phyloP scores from a whole-genome alignment of 2,797 vertebrate genomes.

The Clarias laeviceps region DNA sequence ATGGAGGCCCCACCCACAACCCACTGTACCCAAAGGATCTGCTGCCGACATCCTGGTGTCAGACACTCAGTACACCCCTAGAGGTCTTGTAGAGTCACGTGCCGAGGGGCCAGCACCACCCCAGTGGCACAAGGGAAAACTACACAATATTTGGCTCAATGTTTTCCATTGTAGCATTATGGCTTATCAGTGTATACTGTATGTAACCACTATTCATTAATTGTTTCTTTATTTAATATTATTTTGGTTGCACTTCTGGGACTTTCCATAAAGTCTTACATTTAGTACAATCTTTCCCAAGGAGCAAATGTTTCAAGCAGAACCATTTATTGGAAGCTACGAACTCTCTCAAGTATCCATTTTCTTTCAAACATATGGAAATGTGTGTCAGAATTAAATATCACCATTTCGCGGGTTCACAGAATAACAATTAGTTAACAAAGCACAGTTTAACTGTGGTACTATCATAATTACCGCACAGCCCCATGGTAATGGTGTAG shows the following conservation, averaged over 20 bases:
- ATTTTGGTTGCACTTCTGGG: background rate
- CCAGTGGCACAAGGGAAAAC: too few relatives aligned
- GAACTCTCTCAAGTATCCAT: background rate
- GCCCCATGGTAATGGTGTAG: background rate
- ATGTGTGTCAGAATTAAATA: background rate
- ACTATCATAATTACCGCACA: background rate
- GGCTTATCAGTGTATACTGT: background rate
- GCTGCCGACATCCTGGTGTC: too few relatives aligned
- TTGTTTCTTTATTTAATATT: background rate
- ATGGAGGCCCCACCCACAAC: too few relatives aligned
- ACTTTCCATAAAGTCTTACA: background rate
- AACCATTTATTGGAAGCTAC: background rate
- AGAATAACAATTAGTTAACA: background rate
- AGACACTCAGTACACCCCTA: too few relatives aligned
- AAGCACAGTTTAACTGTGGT: background rate
- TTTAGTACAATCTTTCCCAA: background rate
- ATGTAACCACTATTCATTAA: background rate
- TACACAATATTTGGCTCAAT: too few relatives aligned
- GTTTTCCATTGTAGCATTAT: too few relatives aligned
- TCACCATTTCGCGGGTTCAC: too few relatives aligned
- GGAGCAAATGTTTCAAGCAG: background rate
- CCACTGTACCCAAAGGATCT: too few relatives aligned
- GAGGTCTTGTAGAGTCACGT: too few relatives aligned
- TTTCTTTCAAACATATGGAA: background rate
- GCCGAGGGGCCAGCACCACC: too few relatives aligned